These are phyloP conservation scores for Toxotes lorentzi DNA, from an alignment of 2,797 vertebrate genomes.

Conservation along the genomic window DNA sequence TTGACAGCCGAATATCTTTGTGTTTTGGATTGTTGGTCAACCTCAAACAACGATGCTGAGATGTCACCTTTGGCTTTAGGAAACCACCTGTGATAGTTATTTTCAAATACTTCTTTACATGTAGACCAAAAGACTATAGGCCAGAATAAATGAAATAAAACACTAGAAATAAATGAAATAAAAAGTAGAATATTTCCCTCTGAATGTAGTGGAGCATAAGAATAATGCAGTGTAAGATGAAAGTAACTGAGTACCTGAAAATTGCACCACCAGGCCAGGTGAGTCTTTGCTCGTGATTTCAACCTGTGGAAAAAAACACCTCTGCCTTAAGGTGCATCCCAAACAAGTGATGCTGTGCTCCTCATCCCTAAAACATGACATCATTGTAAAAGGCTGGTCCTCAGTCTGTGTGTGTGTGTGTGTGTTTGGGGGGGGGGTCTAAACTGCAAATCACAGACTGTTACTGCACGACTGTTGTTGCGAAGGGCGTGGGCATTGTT, in stretches of 20 bases:
- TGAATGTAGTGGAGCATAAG: background rate
- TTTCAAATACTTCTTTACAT: background rate
- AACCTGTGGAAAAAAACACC: background rate
- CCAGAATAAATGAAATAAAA: background rate
- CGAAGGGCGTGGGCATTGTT: constrained; percentile 53
- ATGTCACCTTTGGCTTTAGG: too few relatives aligned
- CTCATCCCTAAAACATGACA: constrained; percentile 68
- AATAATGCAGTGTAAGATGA: background rate
- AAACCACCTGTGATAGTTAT: background rate
- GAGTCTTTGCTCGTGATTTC: background rate
- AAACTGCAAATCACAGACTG: constrained; percentile 30
- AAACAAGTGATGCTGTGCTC: constrained; percentile 37
- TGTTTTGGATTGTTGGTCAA: background rate
- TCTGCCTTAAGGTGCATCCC: constrained; percentile 14
- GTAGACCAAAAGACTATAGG: too few relatives aligned
- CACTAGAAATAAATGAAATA: background rate
- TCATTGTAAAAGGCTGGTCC: constrained; percentile 58
- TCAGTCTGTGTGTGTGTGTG: background rate
- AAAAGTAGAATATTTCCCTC: too few relatives aligned
- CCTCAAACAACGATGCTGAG: background rate
- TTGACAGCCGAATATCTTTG: background rate
- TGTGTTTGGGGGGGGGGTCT: constrained; percentile 51
- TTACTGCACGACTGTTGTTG: constrained; percentile 33
- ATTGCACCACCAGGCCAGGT: background rate
- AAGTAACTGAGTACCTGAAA: too few relatives aligned